These are phyloP conservation scores for Theristicus caerulescens DNA, from an alignment of 2,113 vertebrate genomes.

Conservation along the genomic window DNA sequence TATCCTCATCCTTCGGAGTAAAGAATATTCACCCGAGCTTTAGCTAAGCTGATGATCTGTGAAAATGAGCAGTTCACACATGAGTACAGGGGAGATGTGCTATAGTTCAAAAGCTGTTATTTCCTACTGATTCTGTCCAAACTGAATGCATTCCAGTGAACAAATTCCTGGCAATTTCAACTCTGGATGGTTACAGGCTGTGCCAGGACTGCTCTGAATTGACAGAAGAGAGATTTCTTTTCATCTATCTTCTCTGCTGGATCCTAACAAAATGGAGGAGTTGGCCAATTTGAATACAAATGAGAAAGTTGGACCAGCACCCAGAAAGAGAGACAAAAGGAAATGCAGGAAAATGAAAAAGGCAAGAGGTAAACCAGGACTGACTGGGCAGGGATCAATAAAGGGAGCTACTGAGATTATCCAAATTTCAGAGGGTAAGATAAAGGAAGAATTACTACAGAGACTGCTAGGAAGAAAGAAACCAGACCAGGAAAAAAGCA, in stretches of 20 bases:
- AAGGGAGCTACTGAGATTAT: not conserved
- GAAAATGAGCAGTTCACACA: slow-evolving; percentile 68
- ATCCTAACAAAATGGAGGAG: slow-evolving; percentile 49
- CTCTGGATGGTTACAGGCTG: slow-evolving; percentile 57
- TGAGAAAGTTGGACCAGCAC: slow-evolving; percentile 27
- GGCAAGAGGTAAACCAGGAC: not conserved
- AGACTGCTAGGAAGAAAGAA: not conserved
- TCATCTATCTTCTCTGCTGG: slow-evolving; percentile 57
- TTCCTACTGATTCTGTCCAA: slow-evolving; percentile 65
- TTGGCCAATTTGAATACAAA: slow-evolving; percentile 59
- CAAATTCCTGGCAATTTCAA: slow-evolving; percentile 63
- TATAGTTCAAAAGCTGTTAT: slow-evolving; percentile 66
- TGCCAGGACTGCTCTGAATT: slow-evolving; percentile 58
- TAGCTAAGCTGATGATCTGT: slow-evolving; percentile 64
- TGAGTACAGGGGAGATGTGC: slow-evolving; percentile 58
- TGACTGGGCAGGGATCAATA: not conserved
- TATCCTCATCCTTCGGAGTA: not conserved
- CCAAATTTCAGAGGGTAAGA: not conserved
- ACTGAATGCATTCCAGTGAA: slow-evolving; percentile 61
- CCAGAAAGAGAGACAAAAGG: not conserved
- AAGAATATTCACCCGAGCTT: slow-evolving; percentile 43
- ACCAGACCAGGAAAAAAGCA: not conserved
- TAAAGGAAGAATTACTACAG: not conserved
- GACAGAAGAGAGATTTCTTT: slow-evolving; percentile 63
- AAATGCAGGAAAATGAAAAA: not conserved